Percentiles rank a stretch among this genome's conserved stretches.
phyloP scores from a whole-genome alignment of 1,140 invertebrate genomes.

The Zaprionus ghesquierei region DNA sequence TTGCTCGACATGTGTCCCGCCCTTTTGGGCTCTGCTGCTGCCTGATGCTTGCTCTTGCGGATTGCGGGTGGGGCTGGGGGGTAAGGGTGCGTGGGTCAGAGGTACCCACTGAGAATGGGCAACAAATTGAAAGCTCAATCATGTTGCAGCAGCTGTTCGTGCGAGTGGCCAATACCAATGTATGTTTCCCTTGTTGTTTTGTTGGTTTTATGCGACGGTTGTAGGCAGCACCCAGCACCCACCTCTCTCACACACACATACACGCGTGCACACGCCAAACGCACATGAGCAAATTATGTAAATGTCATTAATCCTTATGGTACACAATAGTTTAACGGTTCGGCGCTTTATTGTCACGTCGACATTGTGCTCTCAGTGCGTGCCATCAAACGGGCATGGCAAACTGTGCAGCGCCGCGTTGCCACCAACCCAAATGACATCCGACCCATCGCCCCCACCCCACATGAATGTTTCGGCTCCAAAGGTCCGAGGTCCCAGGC shows the following conservation, averaged over 20 bases:
- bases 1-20: constrained; percentile 8
- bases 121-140: constrained; percentile 79
- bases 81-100: not conserved
- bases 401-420: constrained; percentile 45
- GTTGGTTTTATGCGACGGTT: constrained; percentile 44
- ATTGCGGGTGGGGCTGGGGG: not conserved
- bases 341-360: constrained; percentile 78
- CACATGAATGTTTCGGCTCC: not conserved
- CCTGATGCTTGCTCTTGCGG: constrained; percentile 6
- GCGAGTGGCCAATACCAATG: constrained; percentile 57
- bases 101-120: constrained; percentile 32
- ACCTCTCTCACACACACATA: constrained; percentile 13
- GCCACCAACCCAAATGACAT: constrained; percentile 46
- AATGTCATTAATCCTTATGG: constrained; percentile 79
- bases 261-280: not conserved
- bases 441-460: not conserved
- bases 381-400: constrained; percentile 49
- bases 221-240: constrained; percentile 9
- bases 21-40: not conserved
- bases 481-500: constrained; percentile 12
- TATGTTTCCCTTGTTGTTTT: constrained; percentile 33
- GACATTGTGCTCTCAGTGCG: constrained; percentile 19
- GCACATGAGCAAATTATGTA: constrained; percentile 71
- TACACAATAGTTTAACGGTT: constrained; percentile 79
- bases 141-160: constrained; percentile 77